Evolutionary conservation across 2,888 invertebrate species (phyloP).

Genomic region (Apomyelois bistriatella): DNA sequence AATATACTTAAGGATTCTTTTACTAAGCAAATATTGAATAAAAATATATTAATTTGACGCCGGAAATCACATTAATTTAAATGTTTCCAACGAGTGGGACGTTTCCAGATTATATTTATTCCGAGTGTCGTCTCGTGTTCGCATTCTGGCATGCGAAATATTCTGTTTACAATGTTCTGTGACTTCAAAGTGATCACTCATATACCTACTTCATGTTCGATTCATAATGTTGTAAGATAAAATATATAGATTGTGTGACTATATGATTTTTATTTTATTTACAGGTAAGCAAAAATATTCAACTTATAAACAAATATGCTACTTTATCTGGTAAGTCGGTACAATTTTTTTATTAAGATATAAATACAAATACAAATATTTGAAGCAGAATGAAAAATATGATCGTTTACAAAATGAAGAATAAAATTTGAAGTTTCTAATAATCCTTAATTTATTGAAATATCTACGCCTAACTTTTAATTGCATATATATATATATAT

Average conservation of each 20-base stretch:
- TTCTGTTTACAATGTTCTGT: slow-evolving; percentile 1
- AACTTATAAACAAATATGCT: no score
- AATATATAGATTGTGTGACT: neutral
- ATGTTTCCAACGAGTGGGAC: neutral
- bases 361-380: no score
- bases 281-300: neutral
- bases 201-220: neutral
- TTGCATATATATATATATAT: no score
- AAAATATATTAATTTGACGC: neutral
- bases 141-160: neutral
- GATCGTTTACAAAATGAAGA: no score
- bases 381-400: no score
- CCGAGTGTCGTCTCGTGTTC: neutral
- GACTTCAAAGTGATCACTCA: neutral
- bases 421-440: no score
- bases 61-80: neutral
- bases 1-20: no score
- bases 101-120: slow-evolving; percentile 1
- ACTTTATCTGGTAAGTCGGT: no score
- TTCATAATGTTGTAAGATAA: neutral
- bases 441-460: no score
- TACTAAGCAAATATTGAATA: neutral
- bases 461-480: no score
- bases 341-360: no score
- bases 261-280: neutral